A percentile compares a stretch with the other conserved stretches of the same genome.
These are phyloP conservation scores for Stenotaenia linearis DNA, from an alignment of 2,888 invertebrate genomes.

Conservation along the genomic window DNA sequence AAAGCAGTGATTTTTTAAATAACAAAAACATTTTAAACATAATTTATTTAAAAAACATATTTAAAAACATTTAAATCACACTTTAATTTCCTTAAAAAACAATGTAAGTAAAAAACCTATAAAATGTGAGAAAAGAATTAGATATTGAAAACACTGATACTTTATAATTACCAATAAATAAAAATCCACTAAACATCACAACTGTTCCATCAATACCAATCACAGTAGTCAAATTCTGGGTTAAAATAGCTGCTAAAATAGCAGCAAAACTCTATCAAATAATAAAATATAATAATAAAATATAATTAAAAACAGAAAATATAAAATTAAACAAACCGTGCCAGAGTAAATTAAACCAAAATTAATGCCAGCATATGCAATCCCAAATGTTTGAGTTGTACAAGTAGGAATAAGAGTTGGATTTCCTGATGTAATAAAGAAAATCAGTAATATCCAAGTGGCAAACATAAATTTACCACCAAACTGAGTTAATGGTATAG, in stretches of 20 bases:
- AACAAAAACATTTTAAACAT: too few species aligned
- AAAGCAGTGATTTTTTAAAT: too few species aligned
- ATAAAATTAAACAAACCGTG: conserved; percentile 38
- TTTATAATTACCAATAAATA: neutral
- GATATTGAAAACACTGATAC: too few species aligned
- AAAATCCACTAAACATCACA: conserved; percentile 40
- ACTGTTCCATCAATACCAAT: conserved; percentile 45
- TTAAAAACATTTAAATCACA: too few species aligned
- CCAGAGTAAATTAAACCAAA: conserved; percentile 45
- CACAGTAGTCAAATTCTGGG: conserved; percentile 32
- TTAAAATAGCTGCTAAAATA: too few species aligned
- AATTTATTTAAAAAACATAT: too few species aligned
- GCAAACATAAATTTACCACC: conserved; percentile 42
- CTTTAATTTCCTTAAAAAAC: neutral
- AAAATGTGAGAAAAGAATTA: neutral
- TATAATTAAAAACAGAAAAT: too few species aligned
- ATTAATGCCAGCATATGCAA: conserved; percentile 43
- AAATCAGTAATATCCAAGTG: conserved; percentile 45
- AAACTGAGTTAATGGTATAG: conserved; percentile 40
- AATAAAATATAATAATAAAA: too few species aligned
- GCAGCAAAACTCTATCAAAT: too few species aligned
- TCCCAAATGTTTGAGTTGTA: conserved; percentile 45
- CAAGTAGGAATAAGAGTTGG: conserved; percentile 47
- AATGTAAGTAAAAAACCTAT: neutral
- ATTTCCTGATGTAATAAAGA: conserved; percentile 44